phyloP scores from a whole-genome alignment of 2,888 invertebrate genomes.

The Xestoiulus laeticollis region DNA sequence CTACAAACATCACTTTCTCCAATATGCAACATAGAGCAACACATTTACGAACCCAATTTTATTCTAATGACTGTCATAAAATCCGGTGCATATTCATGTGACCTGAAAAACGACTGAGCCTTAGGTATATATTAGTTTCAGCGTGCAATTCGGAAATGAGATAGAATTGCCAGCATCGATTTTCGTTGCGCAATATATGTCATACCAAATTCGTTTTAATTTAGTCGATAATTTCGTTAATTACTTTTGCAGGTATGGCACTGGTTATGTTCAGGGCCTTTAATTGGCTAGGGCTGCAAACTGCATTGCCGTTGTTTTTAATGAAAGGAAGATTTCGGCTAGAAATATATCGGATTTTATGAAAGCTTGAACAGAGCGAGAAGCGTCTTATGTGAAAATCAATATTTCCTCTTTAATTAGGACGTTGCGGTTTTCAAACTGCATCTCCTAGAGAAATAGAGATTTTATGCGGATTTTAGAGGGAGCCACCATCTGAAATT shows the following conservation, averaged over 20 bases:
- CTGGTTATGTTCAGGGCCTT: neutral
- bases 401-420: conserved; percentile 14
- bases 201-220: neutral
- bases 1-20: too few species aligned
- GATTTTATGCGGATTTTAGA: neutral
- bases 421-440: neutral
- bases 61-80: too few species aligned
- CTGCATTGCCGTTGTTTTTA: conserved; percentile 32
- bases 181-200: conserved; percentile 1
- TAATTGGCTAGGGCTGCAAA: neutral
- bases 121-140: neutral
- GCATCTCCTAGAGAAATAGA: neutral
- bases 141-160: neutral
- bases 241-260: neutral
- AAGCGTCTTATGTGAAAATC: neutral
- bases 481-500: neutral
- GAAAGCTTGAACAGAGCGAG: neutral
- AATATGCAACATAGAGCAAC: too few species aligned
- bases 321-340: neutral
- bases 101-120: neutral
- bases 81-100: neutral
- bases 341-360: neutral
- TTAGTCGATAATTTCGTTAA: neutral
- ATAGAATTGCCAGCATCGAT: neutral
- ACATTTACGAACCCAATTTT: too few species aligned